These are phyloP conservation scores for Lophius piscatorius DNA, from an alignment of 2,113 vertebrate species.

Conservation along the genomic window DNA sequence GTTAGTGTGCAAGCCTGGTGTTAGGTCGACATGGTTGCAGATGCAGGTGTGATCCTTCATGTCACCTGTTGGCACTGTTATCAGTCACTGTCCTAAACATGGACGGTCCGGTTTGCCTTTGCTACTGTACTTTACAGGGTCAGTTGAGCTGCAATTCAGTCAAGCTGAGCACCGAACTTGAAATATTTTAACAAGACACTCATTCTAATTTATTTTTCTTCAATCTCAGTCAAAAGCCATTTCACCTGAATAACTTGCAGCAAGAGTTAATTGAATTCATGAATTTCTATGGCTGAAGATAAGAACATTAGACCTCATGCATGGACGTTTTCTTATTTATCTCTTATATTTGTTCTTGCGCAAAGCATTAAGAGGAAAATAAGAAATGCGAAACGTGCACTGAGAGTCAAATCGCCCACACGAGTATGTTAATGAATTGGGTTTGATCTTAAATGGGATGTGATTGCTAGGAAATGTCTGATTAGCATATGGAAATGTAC, in stretches of 20 bases:
- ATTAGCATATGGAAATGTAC: background rate
- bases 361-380: background rate
- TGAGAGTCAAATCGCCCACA: background rate
- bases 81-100: conserved; percentile 69
- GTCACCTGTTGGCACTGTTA: conserved; percentile 69
- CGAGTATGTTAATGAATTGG: background rate
- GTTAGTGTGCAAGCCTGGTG: conserved; percentile 50
- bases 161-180: conserved; percentile 8
- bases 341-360: background rate
- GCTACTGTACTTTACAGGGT: conserved; percentile 23
- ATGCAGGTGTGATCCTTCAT: conserved; percentile 71
- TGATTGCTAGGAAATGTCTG: background rate
- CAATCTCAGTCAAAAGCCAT: conserved; percentile 6
- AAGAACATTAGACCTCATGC: background rate
- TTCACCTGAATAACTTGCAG: conserved; percentile 5
- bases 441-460: background rate
- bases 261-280: conserved; percentile 16
- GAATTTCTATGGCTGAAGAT: conserved; percentile 1
- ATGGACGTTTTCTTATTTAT: background rate
- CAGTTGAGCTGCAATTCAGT: conserved; percentile 24
- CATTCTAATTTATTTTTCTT: background rate
- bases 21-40: conserved; percentile 73
- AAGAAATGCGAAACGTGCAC: background rate
- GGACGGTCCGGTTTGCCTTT: conserved; percentile 48
- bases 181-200: background rate